A percentile compares a stretch with the other conserved stretches of the same genome.
These are phyloP conservation scores for Rhaphigaster nebulosa DNA, from an alignment of 2,888 invertebrate species.

Conservation along the genomic window DNA sequence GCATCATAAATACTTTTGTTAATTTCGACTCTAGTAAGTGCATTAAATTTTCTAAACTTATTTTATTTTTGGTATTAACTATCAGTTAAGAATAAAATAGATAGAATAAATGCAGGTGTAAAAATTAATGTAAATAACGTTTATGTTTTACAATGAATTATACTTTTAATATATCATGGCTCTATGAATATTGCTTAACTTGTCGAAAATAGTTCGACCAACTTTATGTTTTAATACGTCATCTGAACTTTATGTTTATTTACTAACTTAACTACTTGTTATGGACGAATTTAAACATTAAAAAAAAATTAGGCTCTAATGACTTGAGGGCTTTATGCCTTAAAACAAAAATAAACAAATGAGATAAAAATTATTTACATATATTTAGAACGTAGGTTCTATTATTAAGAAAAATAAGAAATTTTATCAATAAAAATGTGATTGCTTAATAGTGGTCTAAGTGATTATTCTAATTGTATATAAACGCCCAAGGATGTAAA, in stretches of 20 bases:
- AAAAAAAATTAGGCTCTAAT: not conserved
- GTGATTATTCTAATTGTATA: not conserved
- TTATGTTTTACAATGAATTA: not conserved
- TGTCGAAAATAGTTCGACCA: not conserved
- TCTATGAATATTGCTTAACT: not conserved
- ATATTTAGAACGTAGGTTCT: not conserved
- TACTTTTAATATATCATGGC: not conserved
- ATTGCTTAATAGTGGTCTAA: not conserved
- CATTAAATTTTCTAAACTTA: not conserved
- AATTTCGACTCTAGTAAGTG: not conserved
- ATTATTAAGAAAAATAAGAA: not conserved
- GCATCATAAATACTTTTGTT: conserved; percentile 15
- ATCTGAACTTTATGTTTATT: no score
- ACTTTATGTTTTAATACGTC: no score
- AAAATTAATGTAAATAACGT: not conserved
- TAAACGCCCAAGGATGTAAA: not conserved
- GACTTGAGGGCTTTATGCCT: not conserved
- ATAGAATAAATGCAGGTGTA: not conserved
- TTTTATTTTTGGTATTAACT: not conserved
- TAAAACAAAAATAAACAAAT: no score
- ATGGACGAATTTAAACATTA: not conserved
- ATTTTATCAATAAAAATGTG: not conserved
- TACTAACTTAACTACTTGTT: not conserved
- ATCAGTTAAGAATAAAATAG: not conserved
- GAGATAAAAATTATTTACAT: not conserved